phyloP scores from a whole-genome alignment of 1,140 invertebrate genomes.

The Halyomorpha halys region DNA sequence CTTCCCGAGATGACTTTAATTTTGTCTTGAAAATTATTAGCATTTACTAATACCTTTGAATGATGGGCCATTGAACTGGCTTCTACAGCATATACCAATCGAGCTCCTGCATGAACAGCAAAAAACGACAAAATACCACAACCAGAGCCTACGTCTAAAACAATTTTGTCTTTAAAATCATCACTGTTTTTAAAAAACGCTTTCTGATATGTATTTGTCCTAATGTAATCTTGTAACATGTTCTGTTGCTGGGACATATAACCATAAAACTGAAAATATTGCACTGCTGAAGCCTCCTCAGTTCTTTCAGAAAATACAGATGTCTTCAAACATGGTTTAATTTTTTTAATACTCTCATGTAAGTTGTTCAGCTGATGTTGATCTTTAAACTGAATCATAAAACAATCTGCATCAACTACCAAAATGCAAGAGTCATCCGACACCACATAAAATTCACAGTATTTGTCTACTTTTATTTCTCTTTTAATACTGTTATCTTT shows the following conservation, averaged over 20 bases:
- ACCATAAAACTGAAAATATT: conserved; percentile 73
- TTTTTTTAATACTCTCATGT: neutral
- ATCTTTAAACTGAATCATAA: too few relatives aligned
- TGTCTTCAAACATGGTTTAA: neutral
- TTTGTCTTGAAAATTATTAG: conserved; percentile 76
- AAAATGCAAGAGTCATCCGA: too few relatives aligned
- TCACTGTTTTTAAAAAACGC: conserved; percentile 86
- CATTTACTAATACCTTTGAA: conserved; percentile 79
- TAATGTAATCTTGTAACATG: conserved; percentile 98
- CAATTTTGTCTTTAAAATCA: conserved; percentile 86
- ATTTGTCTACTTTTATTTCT: too few relatives aligned
- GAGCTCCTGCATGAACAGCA: conserved; percentile 91
- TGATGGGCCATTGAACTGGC: conserved; percentile 97
- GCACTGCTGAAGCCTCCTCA: neutral
- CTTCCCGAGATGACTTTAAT: conserved; percentile 92
- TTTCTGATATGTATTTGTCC: conserved; percentile 95
- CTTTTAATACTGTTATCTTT: too few relatives aligned
- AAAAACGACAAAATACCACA: conserved; percentile 98
- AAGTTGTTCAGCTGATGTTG: too few relatives aligned
- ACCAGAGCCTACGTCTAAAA: conserved; percentile 93
- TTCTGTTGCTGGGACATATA: conserved; percentile 99
- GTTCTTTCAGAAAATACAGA: conserved; percentile 6
- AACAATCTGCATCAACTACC: too few relatives aligned
- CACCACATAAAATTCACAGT: too few relatives aligned
- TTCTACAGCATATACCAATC: conserved; percentile 94